phyloP scores from a whole-genome alignment of 2,888 invertebrate species.

The Agrotis segetum region DNA sequence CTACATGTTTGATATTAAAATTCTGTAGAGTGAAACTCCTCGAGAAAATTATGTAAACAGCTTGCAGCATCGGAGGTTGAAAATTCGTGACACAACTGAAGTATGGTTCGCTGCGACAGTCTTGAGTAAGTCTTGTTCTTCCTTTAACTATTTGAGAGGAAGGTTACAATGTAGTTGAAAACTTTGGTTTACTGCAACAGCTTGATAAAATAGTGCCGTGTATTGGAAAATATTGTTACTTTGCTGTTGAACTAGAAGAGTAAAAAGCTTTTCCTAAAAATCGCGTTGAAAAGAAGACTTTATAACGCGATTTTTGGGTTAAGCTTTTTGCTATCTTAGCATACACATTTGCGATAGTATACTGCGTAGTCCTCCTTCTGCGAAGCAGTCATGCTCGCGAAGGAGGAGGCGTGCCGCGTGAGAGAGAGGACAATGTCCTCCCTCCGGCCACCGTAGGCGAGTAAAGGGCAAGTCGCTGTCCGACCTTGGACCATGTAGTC shows the following conservation, averaged over 20 bases:
- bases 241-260: not conserved
- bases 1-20: not conserved
- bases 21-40: not conserved
- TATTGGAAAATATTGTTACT: not conserved
- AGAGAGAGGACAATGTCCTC: too few relatives aligned
- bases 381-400: too few relatives aligned
- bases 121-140: not conserved
- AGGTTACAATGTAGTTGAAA: not conserved
- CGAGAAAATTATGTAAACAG: not conserved
- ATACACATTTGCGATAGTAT: too few relatives aligned
- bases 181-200: not conserved
- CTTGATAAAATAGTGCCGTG: not conserved
- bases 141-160: not conserved
- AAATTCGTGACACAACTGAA: slow-evolving; percentile 6
- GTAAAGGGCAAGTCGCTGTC: too few relatives aligned
- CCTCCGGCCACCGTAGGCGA: too few relatives aligned
- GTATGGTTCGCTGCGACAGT: slow-evolving; percentile 6
- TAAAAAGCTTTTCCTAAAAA: too few relatives aligned
- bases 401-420: too few relatives aligned
- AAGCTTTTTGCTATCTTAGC: too few relatives aligned
- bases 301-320: too few relatives aligned
- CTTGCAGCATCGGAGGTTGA: not conserved
- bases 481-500: too few relatives aligned
- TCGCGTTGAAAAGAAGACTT: too few relatives aligned
- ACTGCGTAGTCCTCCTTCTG: too few relatives aligned